Base-by-base conservation (phyloP, 1,140 invertebrate genomes). In the Brachionus rotundiformis region DNA sequence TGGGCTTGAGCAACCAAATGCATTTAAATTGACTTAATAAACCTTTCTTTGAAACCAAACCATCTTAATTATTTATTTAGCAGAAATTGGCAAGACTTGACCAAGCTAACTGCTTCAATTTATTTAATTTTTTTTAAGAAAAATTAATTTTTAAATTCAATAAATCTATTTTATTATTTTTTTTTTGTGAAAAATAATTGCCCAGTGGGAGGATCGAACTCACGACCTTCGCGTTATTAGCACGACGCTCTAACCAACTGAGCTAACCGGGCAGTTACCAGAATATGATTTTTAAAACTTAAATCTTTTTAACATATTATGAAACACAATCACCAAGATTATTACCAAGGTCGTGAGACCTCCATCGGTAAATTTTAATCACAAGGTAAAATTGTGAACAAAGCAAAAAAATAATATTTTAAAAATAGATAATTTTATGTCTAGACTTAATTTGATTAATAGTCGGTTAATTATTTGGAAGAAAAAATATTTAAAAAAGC, bases 381-480 rank as follows among this genome's bases (percentile, higher is more conserved):
- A n/a, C 39, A 41, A 41, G 39, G 39, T 41, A 41, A 41, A 41
- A 11, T 11, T 11, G 10, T 41, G 39, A 41, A 39, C 5, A 39
- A 39, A 5, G 1, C 36, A 2, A 10, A 39, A 39, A 19, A 8
- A 19, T 25, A 23, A 19, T 7, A 19, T 54, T 19, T 8, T 4
- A 54, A 54, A 23, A 54, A 54, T 16, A 19, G 16, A 54, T 19
- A 54, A 41, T 41, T 41, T 41, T 54, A 8, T 54, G 47, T 54
- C 47, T 54, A 54, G 47, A 54, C 47, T 54, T 54, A 25, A n/a
- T n/a, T n/a, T n/a, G n/a, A n/a, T n/a, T n/a, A n/a, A 54, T 54
- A 54, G 16, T 54, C 16, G 47, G 23, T 25, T 7, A 54, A 54
- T 54, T n/a, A 7, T 54, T 54, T 54, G n/a, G n/a, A 23, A 54